Evolutionary conservation across 2,113 vertebrate species (phyloP), one percentile per base, ranked within the genome.

Genomic region (Pungitius pungitius): DNA sequence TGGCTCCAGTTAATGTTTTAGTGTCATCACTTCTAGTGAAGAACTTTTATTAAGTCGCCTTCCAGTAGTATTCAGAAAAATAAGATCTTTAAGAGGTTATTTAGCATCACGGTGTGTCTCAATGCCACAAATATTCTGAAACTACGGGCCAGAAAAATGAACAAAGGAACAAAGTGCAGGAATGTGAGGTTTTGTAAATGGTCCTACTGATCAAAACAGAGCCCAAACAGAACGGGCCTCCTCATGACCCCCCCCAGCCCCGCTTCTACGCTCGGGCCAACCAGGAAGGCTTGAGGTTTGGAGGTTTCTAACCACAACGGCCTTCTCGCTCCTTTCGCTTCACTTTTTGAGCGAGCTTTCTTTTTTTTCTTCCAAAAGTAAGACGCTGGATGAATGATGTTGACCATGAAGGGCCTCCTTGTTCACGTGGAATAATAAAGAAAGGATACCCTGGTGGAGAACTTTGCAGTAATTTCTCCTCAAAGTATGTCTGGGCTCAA

Each of bases 361-460:
- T n/a, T n/a, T 86, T 85, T 89, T 81, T 85, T 73, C 73, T 80
- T 80, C 69, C 71, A 62, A 92, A 93, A 92, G 92, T 73, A 80
- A 88, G 90, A 91, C 86, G 77, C 89, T 89, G 87, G 87, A 89
- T 93, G 89, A 92, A 89, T 92, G 78, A 83, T 51, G 30, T 71
- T 60, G 80, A 81, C 75, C 81, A 82, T 89, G 81, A 91, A 91
- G 80, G 87, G 78, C 75, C 77, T 85, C 78, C 86, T 91, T 92
- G 89, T 92, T 92, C 85, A 52, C 76, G 77, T 78, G 68, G 67
- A 91, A 92, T 87, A 93, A 90, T 86, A 90, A 90, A 87, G 85
- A 88, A 84, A 90, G 81, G 82, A 89, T 76, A 88, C 76, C 82
- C 86, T 68, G 70, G 51, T 86, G 69, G 66, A 90, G 86, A 84